A percentile compares a stretch with the other conserved stretches of the same genome.
Conservation (phyloP, 1,140 invertebrate genomes). For the Trachymyrmex septentrionalis region DNA sequence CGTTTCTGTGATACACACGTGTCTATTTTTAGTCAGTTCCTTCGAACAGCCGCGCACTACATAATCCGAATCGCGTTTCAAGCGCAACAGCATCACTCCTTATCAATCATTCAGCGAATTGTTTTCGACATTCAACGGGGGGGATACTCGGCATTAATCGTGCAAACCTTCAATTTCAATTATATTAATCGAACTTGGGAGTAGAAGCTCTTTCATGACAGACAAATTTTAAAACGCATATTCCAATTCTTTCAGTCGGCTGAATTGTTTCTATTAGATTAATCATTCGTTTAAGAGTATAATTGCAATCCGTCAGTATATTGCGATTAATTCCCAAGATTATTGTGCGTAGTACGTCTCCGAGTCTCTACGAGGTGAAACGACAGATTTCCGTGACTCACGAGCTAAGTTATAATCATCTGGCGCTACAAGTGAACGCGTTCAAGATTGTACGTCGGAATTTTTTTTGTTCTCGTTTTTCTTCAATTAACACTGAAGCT, state of each 20-base stretch:
- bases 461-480: background rate
- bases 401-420: constrained; percentile 23
- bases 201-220: background rate
- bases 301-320: background rate
- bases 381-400: constrained; percentile 28
- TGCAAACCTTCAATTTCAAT: background rate
- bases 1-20: constrained; percentile 10
- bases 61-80: constrained; percentile 30
- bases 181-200: background rate
- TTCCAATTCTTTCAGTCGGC: background rate
- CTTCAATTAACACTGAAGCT: constrained; percentile 4
- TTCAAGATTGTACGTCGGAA: constrained; percentile 8
- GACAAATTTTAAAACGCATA: background rate
- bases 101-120: background rate
- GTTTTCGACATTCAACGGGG: background rate
- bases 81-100: background rate
- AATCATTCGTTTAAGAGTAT: constrained; percentile 5
- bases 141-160: background rate
- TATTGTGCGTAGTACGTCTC: background rate
- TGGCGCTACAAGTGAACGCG: constrained; percentile 25
- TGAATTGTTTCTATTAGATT: background rate
- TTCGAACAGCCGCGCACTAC: background rate
- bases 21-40: constrained; percentile 46
- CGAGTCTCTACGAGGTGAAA: background rate
- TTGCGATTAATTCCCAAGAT: background rate